A percentile compares a stretch with the other conserved stretches of the same genome.
phyloP scores from a whole-genome alignment of 2,113 vertebrate species.

The Rhinoptilus africanus region DNA sequence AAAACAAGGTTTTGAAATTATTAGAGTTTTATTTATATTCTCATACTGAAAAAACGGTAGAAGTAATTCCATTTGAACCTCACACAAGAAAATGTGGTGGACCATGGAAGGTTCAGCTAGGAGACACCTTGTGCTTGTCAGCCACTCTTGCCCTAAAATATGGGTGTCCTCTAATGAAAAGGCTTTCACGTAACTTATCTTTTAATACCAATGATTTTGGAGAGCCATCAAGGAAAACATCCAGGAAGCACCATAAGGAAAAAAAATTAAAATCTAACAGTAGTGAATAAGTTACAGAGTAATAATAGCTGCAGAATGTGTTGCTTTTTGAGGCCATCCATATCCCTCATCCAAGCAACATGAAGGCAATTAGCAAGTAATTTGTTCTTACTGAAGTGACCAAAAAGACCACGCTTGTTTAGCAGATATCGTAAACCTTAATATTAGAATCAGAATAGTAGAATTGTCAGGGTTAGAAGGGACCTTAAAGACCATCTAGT shows the following conservation, averaged over 20 bases:
- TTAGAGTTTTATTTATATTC: neutral
- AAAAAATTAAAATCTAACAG: neutral
- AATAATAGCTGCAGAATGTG: neutral
- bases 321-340: constrained; percentile 6
- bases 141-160: neutral
- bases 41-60: neutral
- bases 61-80: neutral
- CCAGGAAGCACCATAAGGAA: neutral
- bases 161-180: neutral
- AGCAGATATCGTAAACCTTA: neutral
- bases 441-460: neutral
- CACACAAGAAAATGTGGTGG: neutral
- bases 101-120: neutral
- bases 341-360: neutral
- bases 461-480: too few relatives aligned
- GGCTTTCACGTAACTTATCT: neutral
- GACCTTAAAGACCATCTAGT: too few relatives aligned
- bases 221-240: neutral
- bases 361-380: neutral
- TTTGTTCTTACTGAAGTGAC: neutral
- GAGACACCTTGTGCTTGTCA: neutral
- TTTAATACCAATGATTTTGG: neutral
- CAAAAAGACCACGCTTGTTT: constrained; percentile 19
- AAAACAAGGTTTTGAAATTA: neutral
- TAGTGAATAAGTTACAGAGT: neutral